Conservation (phyloP, 2,113 vertebrate species). For the Pterocles gutturalis region DNA sequence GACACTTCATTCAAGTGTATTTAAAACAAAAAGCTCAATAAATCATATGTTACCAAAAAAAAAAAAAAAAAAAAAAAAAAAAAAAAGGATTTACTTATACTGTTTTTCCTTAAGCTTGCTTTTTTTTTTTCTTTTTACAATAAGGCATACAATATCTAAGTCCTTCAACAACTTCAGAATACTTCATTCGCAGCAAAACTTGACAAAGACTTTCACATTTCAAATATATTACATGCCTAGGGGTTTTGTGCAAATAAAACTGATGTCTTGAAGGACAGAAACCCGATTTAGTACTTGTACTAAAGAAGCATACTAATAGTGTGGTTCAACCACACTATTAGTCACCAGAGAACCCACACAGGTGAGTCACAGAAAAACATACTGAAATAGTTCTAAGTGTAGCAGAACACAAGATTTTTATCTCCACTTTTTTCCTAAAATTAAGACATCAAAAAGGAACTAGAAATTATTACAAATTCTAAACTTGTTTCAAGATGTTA, state of each 20-base stretch:
- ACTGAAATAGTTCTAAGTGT: neutral
- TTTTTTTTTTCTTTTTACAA: neutral
- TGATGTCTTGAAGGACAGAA: neutral
- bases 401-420: neutral
- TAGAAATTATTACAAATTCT: neutral
- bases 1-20: neutral
- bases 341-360: neutral
- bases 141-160: neutral
- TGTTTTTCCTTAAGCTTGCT: neutral
- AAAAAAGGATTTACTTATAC: neutral
- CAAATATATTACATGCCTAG: neutral
- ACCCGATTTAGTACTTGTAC: neutral
- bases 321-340: neutral
- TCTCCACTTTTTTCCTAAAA: constrained; percentile 25
- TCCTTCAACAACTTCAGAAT: neutral
- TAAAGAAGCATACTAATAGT: neutral
- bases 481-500: neutral
- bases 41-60: neutral
- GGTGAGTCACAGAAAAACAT: neutral
- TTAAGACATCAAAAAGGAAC: neutral
- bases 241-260: neutral
- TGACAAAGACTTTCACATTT: neutral
- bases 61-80: neutral
- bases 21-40: neutral
- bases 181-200: neutral